Base-by-base conservation (phyloP, 2,888 invertebrate species). In the Ophion costatus region DNA sequence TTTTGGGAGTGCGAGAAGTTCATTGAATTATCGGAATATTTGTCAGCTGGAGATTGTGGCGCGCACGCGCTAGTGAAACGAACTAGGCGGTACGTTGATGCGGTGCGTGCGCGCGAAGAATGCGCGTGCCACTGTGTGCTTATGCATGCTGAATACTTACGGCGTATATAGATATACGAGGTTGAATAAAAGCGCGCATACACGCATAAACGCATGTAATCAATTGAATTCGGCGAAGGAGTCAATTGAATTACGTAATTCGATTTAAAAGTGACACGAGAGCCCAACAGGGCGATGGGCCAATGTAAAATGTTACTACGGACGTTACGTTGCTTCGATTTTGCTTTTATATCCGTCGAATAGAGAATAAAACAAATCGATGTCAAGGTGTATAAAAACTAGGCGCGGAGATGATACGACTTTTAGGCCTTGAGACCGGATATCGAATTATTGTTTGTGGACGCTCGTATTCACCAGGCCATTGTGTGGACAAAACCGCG, bases 231-330 rank as follows among this genome's bases (percentile, higher is more conserved):
- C 63, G 82, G 66, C 63, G 71, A 20, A 38, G 14, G 64, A 75
- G 84, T 75, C 82, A 84, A 87, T 87, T 66, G 75, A 82, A 83
- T 87, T 84, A 80, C 70, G 67, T 87, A 86, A 87, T 82, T 86
- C 20, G 66, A 84, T 87, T 87, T 73, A 66, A 67, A 22, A 64
- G n/a, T 33, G 45, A 67, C 22, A 20, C 5, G 22, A 74, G 14
- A 51, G 59, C 14, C 20, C 22, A 33, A 57, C 3, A 64, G 66
- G 76, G 77, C 74, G 66, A 82, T 51, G 84, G 2, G 71, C 75
- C 64, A 66, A 64, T 66, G 20, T 14, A 33, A 63, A n/a, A 29
- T n/a, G n/a, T n/a, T 2, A 20, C 22, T 64, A 57, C 20, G 63
- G 56, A 63, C 51, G 73, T 81, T 70, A 33, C 29, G 42, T 57